Evolutionary conservation across 2,113 vertebrate species (phyloP), one percentile per base, ranked within the genome.

Genomic region (Xiphophorus hellerii): DNA sequence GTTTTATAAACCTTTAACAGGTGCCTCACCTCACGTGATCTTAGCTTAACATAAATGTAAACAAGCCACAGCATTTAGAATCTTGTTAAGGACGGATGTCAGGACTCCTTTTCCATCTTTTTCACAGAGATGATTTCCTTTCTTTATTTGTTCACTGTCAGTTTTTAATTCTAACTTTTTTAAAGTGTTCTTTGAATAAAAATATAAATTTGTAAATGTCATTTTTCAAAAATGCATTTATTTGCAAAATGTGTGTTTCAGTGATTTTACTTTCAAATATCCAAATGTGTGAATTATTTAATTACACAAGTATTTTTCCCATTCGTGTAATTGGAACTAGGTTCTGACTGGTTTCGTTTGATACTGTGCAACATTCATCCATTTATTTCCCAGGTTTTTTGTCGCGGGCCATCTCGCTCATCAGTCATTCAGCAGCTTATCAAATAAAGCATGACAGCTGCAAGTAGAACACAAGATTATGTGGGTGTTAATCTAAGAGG

Each of bases 401-500:
- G 61, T 48, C 58, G 31, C 30, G 44, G 73, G 62, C n/a, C 68
- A 37, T 29, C 35, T 71, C 71, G 35, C 81, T 76, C 69, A 81
- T 86, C 78, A 80, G 12, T 88, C 81, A 83, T 62, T 44, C 60
- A 54, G 27, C 54, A 60, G 75, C 81, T 90, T 78, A 86, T 86
- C 80, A 87, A 88, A 92, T 84, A 89, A 87, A 91, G 81, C 74
- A 85, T 91, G 84, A 88, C 80, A 84, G 73, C 81, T 85, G 58
- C 37, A 83, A 87, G 88, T 79, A 79, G 86, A 87, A 79, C 78
- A 92, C 71, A 80, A 91, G 93, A 93, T 95, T 93, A 94, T 85
- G 84, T 84, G 83, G 88, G 91, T 91, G 91, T 95, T 94, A 92
- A 88, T 85, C 84, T 93, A 93, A 94, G 93, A 90, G 83, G 90